phyloP scores from a whole-genome alignment of 2,113 vertebrate genomes.

The Istiophorus platypterus region DNA sequence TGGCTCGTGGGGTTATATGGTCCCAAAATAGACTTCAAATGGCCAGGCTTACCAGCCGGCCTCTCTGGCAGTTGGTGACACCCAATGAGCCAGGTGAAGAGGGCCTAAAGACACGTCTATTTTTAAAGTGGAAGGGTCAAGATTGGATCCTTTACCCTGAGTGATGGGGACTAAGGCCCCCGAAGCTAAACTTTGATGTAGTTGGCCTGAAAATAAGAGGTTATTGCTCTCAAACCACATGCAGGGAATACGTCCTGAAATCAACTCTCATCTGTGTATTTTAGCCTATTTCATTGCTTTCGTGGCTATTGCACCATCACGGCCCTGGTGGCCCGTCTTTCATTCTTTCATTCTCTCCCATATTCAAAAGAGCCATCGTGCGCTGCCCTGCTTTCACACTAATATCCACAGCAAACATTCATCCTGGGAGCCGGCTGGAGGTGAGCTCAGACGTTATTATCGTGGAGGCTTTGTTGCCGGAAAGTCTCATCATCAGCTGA shows the following conservation, averaged over 20 bases:
- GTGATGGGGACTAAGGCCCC: background rate
- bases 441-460: conserved; percentile 47
- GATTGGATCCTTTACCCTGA: conserved; percentile 16
- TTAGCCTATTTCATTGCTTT: conserved; percentile 36
- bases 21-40: conserved; percentile 72
- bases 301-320: conserved; percentile 46
- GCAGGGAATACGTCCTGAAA: background rate
- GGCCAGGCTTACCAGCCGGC: conserved; percentile 23
- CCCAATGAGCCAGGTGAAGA: conserved; percentile 63
- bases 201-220: background rate
- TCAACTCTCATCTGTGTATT: conserved; percentile 13
- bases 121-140: conserved; percentile 15
- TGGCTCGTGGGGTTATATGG: conserved; percentile 73
- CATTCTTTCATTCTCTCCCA: conserved; percentile 3
- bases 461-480: conserved; percentile 8
- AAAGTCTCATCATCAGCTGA: conserved; percentile 3
- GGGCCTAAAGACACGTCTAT: conserved; percentile 19
- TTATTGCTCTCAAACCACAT: background rate
- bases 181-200: background rate
- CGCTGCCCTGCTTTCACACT: conserved; percentile 13
- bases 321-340: background rate
- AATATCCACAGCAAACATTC: conserved; percentile 50
- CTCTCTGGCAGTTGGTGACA: conserved; percentile 72
- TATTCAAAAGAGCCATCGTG: conserved; percentile 29
- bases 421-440: conserved; percentile 18